Evolutionary conservation across 2,888 invertebrate genomes (phyloP), one percentile per base, ranked within the genome.

Genomic region (Neoscelio sp.): DNA sequence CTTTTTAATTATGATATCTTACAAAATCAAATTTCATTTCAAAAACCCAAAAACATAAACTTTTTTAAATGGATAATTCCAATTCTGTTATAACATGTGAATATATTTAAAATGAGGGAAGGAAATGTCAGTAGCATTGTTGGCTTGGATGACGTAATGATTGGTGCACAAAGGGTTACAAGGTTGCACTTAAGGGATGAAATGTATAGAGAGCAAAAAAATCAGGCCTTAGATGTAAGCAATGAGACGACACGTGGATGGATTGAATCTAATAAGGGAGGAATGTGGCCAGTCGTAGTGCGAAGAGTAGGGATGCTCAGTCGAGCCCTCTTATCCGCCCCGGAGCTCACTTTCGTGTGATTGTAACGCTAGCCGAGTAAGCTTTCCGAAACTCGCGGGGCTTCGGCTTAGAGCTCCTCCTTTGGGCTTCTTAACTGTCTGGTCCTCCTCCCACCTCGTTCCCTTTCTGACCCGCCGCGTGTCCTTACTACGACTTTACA

Each of bases 341-440:
- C 77, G 74, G 65, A 80, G 82, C 73, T n/a, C 79, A 67, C 78
- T 78, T 65, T 71, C 71, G 54, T 64, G 62, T 71, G 60, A 75
- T 84, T 85, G 90, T 90, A 90, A 90, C 87, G 88, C 85, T 89
- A 90, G 89, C 86, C 87, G 88, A 87, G 87, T 90, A 90, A 90
- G 90, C 90, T 87, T 83, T 84, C 76, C 80, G 81, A 84, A 87
- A 89, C 87, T 90, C 89, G 84, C 78, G 28, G 85, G 90, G 88
- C 85, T 90, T 90, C 90, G 83, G 90, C 88, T 89, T 89, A 89
- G 83, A 87, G 83, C 86, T 86, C 86, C 85, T 78, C 84, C 85
- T 81, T 86, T 86, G 76, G 88, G 88, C 87, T 89, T 87, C 86
- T 81, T 79, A 84, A 84, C 82, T 83, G 86, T 83, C 85, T 86